Evolutionary conservation across 2,113 vertebrate genomes (phyloP).

Genomic region (Boleophthalmus pectinirostris): DNA sequence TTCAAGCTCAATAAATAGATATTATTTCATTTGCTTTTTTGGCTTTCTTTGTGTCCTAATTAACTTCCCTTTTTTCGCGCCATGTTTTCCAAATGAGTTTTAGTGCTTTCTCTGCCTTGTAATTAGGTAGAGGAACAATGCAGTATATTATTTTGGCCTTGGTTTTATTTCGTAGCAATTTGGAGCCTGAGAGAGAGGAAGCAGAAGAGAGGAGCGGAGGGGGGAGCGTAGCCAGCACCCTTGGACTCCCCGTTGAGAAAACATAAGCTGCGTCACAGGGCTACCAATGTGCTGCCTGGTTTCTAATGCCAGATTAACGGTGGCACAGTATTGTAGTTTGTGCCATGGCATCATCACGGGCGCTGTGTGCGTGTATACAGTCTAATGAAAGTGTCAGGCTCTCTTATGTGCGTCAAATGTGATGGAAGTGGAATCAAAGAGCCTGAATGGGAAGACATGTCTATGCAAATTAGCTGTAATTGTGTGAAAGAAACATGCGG

Average conservation of each 20-base stretch:
- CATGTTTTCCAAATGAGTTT: slow-evolving; percentile 65
- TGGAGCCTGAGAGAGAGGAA: slow-evolving; percentile 28
- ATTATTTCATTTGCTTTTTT: slow-evolving; percentile 53
- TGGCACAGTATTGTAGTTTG: slow-evolving; percentile 62
- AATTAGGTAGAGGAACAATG: slow-evolving; percentile 75
- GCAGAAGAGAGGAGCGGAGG: slow-evolving; percentile 27
- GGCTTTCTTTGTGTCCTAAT: slow-evolving; percentile 63
- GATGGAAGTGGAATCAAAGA: slow-evolving; percentile 28
- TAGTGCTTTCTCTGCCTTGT: slow-evolving; percentile 61
- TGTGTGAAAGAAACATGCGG: neutral
- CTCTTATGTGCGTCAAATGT: slow-evolving; percentile 34
- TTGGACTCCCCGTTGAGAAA: slow-evolving; percentile 70
- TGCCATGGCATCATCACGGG: slow-evolving; percentile 47
- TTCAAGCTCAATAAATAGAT: slow-evolving; percentile 59
- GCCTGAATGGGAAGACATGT: slow-evolving; percentile 1
- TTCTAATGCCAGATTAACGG: slow-evolving; percentile 74
- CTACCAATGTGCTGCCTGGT: slow-evolving; percentile 65
- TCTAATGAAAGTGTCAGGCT: slow-evolving; percentile 58
- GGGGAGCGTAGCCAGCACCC: slow-evolving; percentile 66
- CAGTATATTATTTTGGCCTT: slow-evolving; percentile 61
- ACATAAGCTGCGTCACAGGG: slow-evolving; percentile 76
- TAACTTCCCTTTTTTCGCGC: slow-evolving; percentile 69
- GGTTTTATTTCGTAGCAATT: slow-evolving; percentile 61
- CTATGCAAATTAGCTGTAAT: slow-evolving; percentile 11
- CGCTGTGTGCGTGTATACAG: slow-evolving; percentile 35